These are phyloP conservation scores for Mayetiola destructor DNA, from an alignment of 2,888 invertebrate species.

Conservation along the genomic window DNA sequence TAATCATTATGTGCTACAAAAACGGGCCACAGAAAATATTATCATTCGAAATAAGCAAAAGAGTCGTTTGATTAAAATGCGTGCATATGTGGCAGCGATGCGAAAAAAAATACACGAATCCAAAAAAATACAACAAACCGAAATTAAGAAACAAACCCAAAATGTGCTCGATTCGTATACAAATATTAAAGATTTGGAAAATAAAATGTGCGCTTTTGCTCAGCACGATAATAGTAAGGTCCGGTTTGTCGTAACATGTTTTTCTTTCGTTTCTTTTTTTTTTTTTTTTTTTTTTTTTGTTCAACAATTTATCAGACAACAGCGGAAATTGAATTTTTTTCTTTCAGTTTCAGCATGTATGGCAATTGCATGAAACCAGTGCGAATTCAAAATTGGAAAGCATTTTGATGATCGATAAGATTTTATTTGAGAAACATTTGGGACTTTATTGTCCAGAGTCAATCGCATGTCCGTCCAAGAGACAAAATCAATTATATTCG, in stretches of 20 bases:
- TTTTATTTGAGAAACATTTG: conserved; percentile 48
- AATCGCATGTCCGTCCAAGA: not conserved
- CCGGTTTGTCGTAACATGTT: too few relatives aligned
- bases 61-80: conserved; percentile 57
- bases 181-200: conserved; percentile 50
- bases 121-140: conserved; percentile 46
- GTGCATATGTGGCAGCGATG: conserved; percentile 52
- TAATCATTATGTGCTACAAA: conserved; percentile 73
- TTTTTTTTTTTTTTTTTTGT: too few relatives aligned
- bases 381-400: conserved; percentile 38
- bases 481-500: not conserved
- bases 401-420: conserved; percentile 43
- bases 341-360: conserved; percentile 35
- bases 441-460: conserved; percentile 40
- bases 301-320: too few relatives aligned
- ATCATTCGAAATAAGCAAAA: conserved; percentile 67
- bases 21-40: conserved; percentile 74
- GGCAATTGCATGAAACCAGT: conserved; percentile 45
- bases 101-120: conserved; percentile 50
- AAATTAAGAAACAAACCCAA: conserved; percentile 50
- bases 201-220: conserved; percentile 53
- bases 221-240: conserved; percentile 47
- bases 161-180: conserved; percentile 54
- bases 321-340: not conserved
- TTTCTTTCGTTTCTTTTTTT: not conserved